phyloP scores from a whole-genome alignment of 2,888 invertebrate species.

The Patella ulyssiponensis region DNA sequence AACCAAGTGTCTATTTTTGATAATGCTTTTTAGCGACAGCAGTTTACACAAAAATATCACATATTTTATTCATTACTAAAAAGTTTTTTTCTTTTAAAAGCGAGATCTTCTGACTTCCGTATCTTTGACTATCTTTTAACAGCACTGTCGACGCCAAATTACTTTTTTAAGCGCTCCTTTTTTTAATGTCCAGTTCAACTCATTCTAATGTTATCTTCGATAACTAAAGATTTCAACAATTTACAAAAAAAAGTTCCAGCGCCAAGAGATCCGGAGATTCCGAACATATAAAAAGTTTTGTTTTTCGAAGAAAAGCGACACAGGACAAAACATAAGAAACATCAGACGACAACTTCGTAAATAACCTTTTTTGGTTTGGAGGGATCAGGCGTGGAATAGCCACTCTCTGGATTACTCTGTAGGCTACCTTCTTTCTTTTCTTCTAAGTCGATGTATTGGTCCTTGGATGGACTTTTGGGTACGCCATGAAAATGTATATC shows the following conservation, averaged over 20 bases:
- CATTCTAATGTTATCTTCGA: too few relatives aligned
- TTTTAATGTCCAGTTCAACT: too few relatives aligned
- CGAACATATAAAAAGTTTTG: not conserved
- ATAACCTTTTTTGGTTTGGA: slow-evolving; percentile 70
- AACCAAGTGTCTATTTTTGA: too few relatives aligned
- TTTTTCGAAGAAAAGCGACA: slow-evolving; percentile 7
- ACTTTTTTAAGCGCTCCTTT: too few relatives aligned
- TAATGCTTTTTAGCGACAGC: too few relatives aligned
- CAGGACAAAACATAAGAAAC: slow-evolving; percentile 14
- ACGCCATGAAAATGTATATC: slow-evolving; percentile 45
- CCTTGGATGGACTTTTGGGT: slow-evolving; percentile 54
- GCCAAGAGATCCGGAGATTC: slow-evolving; percentile 5
- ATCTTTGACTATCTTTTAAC: too few relatives aligned
- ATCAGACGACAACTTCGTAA: slow-evolving; percentile 69
- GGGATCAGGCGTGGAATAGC: slow-evolving; percentile 60
- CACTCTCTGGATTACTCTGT: slow-evolving; percentile 56
- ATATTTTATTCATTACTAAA: too few relatives aligned
- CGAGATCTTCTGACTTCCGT: too few relatives aligned
- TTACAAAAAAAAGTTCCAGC: slow-evolving; percentile 12
- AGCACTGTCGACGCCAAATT: too few relatives aligned
- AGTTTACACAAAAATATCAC: too few relatives aligned
- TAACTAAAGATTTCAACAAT: too few relatives aligned
- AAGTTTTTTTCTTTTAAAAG: too few relatives aligned
- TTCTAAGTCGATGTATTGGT: slow-evolving; percentile 52
- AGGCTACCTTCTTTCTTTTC: slow-evolving; percentile 45